Evolutionary conservation across 2,113 vertebrate species (phyloP).

Genomic region (Cinclus cinclus): DNA sequence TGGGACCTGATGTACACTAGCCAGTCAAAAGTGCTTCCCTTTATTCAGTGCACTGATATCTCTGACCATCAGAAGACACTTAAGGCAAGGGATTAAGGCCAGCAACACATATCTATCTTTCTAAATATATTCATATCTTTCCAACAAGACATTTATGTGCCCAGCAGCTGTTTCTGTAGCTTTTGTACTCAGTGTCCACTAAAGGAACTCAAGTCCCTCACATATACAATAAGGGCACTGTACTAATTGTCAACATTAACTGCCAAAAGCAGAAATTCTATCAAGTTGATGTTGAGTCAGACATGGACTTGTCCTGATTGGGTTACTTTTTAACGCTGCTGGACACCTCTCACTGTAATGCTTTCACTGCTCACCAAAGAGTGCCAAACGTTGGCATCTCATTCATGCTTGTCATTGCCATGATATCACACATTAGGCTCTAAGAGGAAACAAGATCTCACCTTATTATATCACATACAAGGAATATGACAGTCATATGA

Average conservation of each 20-base stretch:
- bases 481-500: neutral
- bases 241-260: conserved; percentile 54
- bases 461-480: neutral
- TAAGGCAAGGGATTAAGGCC: conserved; percentile 60
- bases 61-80: conserved; percentile 62
- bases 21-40: conserved; percentile 53
- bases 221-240: neutral
- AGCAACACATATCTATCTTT: conserved; percentile 46
- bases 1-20: conserved; percentile 36
- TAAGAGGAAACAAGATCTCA: conserved; percentile 18
- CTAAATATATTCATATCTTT: conserved; percentile 55
- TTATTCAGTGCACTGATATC: neutral
- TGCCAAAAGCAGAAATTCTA: conserved; percentile 65
- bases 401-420: conserved; percentile 66
- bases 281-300: conserved; percentile 64
- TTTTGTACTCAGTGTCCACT: conserved; percentile 56
- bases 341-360: conserved; percentile 61
- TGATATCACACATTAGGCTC: conserved; percentile 38
- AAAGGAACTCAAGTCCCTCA: conserved; percentile 23
- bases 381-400: conserved; percentile 60
- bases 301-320: conserved; percentile 57
- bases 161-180: conserved; percentile 59
- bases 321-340: conserved; percentile 57
- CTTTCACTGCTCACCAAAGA: conserved; percentile 36
- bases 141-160: conserved; percentile 53